A percentile compares a stretch with the other conserved stretches of the same genome.
Conservation (phyloP, 2,797 vertebrate species). For the Botia almorhae region DNA sequence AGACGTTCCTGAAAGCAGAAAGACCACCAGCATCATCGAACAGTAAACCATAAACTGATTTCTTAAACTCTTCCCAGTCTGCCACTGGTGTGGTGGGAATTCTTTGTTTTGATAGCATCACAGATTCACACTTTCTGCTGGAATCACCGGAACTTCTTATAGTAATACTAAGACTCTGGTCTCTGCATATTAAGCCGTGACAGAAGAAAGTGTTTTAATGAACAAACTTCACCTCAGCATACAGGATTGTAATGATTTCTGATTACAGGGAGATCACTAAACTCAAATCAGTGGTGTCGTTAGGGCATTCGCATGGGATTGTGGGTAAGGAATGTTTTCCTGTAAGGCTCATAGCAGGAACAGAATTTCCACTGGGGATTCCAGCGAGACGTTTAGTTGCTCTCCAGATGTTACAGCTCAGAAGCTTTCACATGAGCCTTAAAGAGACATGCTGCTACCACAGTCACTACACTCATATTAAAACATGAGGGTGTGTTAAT, state of each 20-base stretch:
- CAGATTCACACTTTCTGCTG: background rate
- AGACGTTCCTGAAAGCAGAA: too few species aligned
- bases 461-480: background rate
- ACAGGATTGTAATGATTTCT: background rate
- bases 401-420: constrained; percentile 46
- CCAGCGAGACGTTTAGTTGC: constrained; percentile 52
- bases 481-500: too few species aligned
- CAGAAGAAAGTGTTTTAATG: background rate
- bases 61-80: too few species aligned
- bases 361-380: constrained; percentile 57
- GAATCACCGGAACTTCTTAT: too few species aligned
- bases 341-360: constrained; percentile 30
- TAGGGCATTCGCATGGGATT: constrained; percentile 42
- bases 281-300: constrained; percentile 18
- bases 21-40: too few species aligned
- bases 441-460: constrained; percentile 35
- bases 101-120: background rate
- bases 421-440: constrained; percentile 24
- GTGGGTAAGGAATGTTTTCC: constrained; percentile 55
- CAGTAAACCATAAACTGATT: background rate
- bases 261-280: constrained; percentile 20
- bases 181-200: too few species aligned
- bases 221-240: background rate
- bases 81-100: background rate
- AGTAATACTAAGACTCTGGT: too few species aligned